phyloP scores from a whole-genome alignment of 2,888 invertebrate species.

The Tanypteryx hageni region DNA sequence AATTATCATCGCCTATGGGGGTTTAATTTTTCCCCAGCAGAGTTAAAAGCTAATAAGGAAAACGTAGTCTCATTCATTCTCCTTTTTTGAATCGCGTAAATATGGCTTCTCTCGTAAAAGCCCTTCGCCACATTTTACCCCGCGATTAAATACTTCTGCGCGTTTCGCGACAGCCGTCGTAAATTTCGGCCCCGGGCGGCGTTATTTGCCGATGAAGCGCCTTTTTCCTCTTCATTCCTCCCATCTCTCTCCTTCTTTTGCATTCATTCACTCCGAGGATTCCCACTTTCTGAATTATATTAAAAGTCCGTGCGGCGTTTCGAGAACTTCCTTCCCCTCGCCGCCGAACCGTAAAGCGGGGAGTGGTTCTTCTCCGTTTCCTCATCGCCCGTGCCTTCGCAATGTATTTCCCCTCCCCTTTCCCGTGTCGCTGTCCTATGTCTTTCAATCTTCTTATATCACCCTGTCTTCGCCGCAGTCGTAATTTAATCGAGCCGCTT shows the following conservation, averaged over 20 bases:
- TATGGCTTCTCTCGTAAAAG: too few relatives aligned
- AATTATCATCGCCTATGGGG: too few relatives aligned
- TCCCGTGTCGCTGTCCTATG: too few relatives aligned
- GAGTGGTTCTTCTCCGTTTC: background rate
- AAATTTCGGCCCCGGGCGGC: conserved; percentile 15
- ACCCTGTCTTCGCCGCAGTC: too few relatives aligned
- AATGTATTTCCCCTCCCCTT: too few relatives aligned
- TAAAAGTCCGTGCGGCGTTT: background rate
- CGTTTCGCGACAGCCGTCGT: background rate
- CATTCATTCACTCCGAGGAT: background rate
- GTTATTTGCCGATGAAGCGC: background rate
- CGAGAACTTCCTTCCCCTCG: background rate
- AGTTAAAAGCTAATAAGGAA: background rate
- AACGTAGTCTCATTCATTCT: background rate
- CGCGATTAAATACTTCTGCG: background rate
- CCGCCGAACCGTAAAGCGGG: background rate
- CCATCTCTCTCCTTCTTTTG: background rate
- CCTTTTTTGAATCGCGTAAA: background rate
- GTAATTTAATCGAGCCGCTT: too few relatives aligned
- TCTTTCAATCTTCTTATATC: too few relatives aligned
- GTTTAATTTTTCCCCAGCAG: too few relatives aligned
- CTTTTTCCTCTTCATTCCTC: background rate
- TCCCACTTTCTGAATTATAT: background rate
- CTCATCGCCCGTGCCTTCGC: too few relatives aligned
- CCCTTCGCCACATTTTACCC: background rate